Evolutionary conservation across 2,113 vertebrate species (phyloP).

Genomic region (Eulacestoma nigropectus): DNA sequence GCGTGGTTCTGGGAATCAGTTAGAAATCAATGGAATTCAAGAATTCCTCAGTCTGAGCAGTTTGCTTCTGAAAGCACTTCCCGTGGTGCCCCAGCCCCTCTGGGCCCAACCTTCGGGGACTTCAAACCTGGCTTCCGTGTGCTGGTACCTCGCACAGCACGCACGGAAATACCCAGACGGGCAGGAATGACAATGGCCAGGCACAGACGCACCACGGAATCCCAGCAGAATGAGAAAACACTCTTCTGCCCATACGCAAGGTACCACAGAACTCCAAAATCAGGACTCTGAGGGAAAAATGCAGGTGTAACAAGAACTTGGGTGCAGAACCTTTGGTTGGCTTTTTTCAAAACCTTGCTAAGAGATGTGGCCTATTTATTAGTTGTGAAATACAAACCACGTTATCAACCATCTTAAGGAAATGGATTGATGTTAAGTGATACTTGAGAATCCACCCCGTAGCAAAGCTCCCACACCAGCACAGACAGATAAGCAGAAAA

Average conservation of each 20-base stretch:
- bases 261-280: neutral
- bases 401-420: slow-evolving; percentile 69
- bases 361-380: slow-evolving; percentile 57
- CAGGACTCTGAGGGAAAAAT: neutral
- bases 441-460: slow-evolving; percentile 66
- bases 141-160: neutral
- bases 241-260: neutral
- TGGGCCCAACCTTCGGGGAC: neutral
- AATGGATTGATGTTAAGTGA: slow-evolving; percentile 70
- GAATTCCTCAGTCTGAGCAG: neutral
- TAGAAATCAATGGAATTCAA: neutral
- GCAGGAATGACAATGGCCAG: rapidly evolving
- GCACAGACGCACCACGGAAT: rapidly evolving
- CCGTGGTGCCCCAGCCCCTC: neutral
- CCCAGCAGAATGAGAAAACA: neutral
- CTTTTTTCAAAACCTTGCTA: neutral
- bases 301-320: neutral
- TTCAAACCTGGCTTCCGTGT: neutral
- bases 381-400: slow-evolving; percentile 62
- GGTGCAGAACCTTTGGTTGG: rapidly evolving
- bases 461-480: slow-evolving; percentile 49
- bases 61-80: neutral
- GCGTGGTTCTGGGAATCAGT: neutral
- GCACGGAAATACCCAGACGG: rapidly evolving
- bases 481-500: slow-evolving; percentile 68